These are phyloP conservation scores for Cyphomyrus plagiostoma DNA, from an alignment of 2,113 vertebrate species.

Conservation along the genomic window DNA sequence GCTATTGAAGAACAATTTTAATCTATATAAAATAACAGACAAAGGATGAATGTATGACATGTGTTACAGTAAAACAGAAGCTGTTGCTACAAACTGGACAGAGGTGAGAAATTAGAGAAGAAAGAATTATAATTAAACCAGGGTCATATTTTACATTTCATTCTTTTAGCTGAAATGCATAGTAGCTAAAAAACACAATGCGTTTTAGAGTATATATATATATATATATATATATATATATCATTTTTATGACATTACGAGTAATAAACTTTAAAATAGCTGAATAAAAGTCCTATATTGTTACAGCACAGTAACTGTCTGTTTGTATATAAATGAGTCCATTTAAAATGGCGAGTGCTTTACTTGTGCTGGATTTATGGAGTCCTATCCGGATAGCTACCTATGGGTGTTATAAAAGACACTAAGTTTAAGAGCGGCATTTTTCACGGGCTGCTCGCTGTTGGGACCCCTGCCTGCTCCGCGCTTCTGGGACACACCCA, in stretches of 20 bases:
- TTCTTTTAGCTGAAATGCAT: background rate
- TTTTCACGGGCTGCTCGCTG: conserved; percentile 19
- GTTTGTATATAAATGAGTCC: conserved; percentile 13
- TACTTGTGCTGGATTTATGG: conserved; percentile 21
- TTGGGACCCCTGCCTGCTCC: conserved; percentile 11
- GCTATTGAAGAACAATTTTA: background rate
- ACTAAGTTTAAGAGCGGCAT: conserved; percentile 16
- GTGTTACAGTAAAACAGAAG: conserved; percentile 2
- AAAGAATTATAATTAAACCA: background rate
- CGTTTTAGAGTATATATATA: background rate
- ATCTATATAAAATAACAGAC: background rate
- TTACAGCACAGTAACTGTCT: conserved; percentile 17
- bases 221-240: too few species aligned
- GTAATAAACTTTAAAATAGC: background rate
- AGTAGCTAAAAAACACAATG: background rate
- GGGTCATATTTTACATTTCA: background rate
- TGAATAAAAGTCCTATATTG: conserved; percentile 10
- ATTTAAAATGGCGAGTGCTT: conserved; percentile 20
- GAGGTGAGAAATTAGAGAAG: background rate
- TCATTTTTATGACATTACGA: background rate
- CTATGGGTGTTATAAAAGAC: conserved; percentile 16
- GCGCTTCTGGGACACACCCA: conserved; percentile 25
- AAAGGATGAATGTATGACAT: background rate
- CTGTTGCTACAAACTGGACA: background rate
- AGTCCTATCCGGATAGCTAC: conserved; percentile 12